Percentiles rank a stretch among this genome's conserved stretches.
Conservation (phyloP, 2,113 vertebrate genomes). For the Trogon surrucura region DNA sequence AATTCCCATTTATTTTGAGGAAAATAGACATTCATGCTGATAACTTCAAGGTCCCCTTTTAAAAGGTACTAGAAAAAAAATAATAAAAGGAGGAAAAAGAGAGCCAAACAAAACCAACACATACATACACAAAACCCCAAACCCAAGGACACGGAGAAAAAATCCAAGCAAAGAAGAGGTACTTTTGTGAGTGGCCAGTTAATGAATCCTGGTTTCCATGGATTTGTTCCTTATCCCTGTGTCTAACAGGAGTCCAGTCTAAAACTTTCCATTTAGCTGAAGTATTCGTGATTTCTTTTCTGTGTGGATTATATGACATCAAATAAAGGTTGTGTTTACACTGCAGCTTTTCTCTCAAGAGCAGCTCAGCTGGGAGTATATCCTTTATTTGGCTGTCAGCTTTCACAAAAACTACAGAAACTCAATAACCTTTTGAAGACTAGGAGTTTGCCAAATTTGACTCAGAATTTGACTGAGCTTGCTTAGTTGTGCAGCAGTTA, state of each 20-base stretch:
- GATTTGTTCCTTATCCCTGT: background rate
- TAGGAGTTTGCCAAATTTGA: background rate
- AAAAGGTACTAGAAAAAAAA: background rate
- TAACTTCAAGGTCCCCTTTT: background rate
- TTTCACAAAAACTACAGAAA: conserved; percentile 2
- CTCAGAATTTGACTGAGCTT: background rate
- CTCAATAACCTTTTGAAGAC: background rate
- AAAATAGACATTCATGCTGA: background rate
- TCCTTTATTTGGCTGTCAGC: background rate
- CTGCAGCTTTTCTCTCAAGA: background rate
- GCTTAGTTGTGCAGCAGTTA: background rate
- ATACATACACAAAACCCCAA: background rate
- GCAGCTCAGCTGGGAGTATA: background rate
- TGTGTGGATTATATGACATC: background rate
- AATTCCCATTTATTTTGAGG: background rate
- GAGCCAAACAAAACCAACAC: background rate
- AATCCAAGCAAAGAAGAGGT: background rate
- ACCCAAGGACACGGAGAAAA: background rate
- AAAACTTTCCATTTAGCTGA: background rate
- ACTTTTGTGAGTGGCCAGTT: background rate
- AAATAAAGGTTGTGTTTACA: background rate
- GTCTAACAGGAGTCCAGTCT: background rate
- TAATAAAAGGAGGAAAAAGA: background rate
- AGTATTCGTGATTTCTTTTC: background rate
- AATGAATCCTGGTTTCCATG: background rate